Conservation (phyloP, 2,797 vertebrate species). For the Pithecia hirsuta region DNA sequence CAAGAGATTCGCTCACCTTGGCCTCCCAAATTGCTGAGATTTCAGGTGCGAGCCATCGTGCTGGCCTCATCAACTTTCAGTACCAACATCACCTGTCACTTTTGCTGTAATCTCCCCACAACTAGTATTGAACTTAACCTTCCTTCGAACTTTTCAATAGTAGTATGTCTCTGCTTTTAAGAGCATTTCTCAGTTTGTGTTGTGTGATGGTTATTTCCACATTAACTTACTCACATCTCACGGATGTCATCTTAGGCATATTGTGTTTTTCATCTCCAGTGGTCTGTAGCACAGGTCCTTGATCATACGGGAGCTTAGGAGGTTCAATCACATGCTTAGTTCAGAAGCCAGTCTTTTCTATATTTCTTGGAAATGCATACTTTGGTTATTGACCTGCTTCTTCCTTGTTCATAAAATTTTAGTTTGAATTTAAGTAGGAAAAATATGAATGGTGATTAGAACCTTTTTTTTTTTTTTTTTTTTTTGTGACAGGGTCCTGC, state of each 20-base stretch:
- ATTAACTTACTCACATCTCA: neutral
- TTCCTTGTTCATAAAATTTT: neutral
- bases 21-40: no score
- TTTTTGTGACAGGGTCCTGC: no score
- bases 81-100: neutral
- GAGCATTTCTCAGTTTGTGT: neutral
- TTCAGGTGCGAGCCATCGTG: no score
- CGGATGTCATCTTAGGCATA: neutral
- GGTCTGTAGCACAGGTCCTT: neutral
- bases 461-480: neutral
- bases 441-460: neutral
- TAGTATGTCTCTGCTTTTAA: neutral
- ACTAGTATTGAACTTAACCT: neutral
- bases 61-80: neutral
- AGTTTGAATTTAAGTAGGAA: slow-evolving; percentile 40
- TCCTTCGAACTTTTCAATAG: neutral
- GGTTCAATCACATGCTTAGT: neutral
- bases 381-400: slow-evolving; percentile 11
- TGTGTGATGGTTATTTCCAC: neutral
- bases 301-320: neutral
- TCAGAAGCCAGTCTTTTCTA: neutral
- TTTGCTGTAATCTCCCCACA: neutral
- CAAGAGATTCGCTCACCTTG: no score
- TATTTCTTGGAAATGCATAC: neutral
- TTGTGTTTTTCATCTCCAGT: neutral